Base-by-base conservation (phyloP, 2,888 invertebrate genomes). In the Chymomyza caudatula region DNA sequence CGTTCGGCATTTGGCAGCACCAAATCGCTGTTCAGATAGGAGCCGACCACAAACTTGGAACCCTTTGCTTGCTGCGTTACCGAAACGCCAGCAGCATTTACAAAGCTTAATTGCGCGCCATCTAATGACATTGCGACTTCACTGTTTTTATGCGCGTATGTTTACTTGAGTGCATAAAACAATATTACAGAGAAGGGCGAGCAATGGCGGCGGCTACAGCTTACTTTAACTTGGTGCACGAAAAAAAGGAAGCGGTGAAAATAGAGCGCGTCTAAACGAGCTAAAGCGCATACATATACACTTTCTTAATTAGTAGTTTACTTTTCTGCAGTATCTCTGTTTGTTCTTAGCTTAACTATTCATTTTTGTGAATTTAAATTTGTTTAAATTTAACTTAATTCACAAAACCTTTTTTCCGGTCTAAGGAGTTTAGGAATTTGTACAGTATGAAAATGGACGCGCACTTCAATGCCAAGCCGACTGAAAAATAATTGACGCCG, bases 11-110 rank as follows among this genome's bases (percentile, higher is more conserved):
- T 86, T 2, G 84, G 71, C 25, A 89, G 63, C 17, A 88, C 70
- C 62, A 87, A 75, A 78, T 90, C 89, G 65, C 87, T 88, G 64
- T 69, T 80, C 65, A 85, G 65, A 65, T 78, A 88, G 56, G 89
- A 88, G 13, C 90, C 90, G 29, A 90, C 74, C 22, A 78, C 80
- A 54, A 90, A 89, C 53, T 86, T 82, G 42, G 85, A 88, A 43
- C 89, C 90, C 57, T 87, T 88, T 29, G 88, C 87, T 25, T 57
- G 23, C 56, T 85, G 69, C 0, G 63, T 63, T 17, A 69, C 72
- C 11, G 67, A 37, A 11, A 58, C 63, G 19, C 71, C 76, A 56
- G 61, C 64, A 44, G 78, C 78, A 54, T 83, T 76, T 4, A 87
- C 71, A 62, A 78, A 80, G 52, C 83, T 79, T 54, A 89, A 71